Evolutionary conservation across 2,797 vertebrate species (phyloP).

Genomic region (Heterohyrax brucei): DNA sequence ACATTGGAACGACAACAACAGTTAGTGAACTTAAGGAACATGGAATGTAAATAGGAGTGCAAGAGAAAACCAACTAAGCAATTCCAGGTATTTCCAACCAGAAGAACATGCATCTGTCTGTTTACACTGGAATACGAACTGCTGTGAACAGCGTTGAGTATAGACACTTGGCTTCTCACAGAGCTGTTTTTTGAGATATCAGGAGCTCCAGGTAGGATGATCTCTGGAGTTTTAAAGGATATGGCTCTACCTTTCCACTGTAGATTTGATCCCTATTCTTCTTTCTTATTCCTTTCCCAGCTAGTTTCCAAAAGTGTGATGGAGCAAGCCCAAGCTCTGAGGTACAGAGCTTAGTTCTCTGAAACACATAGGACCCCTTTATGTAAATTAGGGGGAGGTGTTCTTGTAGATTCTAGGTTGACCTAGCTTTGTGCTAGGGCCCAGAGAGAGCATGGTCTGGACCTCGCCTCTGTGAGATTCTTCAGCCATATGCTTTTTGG

Average conservation of each 20-base stretch:
- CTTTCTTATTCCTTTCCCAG: background rate
- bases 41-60: background rate
- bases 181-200: background rate
- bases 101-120: background rate
- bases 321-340: background rate
- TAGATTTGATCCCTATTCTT: background rate
- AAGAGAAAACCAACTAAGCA: background rate
- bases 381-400: background rate
- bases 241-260: background rate
- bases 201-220: background rate
- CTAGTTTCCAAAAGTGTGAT: background rate
- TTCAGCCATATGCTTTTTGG: background rate
- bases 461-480: background rate
- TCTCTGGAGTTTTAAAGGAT: background rate
- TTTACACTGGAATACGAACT: background rate
- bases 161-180: background rate
- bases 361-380: background rate
- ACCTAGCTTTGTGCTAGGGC: background rate
- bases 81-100: background rate
- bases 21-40: background rate
- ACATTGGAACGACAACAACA: background rate
- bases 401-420: background rate
- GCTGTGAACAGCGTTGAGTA: background rate
- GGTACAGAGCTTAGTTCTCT: background rate
- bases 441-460: background rate